Conservation (phyloP, 1,140 invertebrate species). For the Cherax destructor region DNA sequence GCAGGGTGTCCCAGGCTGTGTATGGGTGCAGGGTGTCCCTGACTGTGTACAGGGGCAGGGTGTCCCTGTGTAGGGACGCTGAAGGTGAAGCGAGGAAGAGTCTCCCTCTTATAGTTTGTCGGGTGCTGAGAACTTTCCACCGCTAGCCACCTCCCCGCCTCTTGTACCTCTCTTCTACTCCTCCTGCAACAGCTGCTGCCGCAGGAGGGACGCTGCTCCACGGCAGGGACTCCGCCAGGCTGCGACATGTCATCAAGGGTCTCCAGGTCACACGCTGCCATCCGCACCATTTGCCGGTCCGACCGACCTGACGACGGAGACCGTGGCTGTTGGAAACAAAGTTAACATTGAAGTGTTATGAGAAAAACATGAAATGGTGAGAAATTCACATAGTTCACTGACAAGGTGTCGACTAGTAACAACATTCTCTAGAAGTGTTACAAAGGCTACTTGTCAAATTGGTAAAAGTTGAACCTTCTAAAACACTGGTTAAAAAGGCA, state of each 20-base stretch:
- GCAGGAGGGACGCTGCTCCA: conserved; percentile 14
- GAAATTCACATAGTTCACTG: too few relatives aligned
- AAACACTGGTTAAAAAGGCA: too few relatives aligned
- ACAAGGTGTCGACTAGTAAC: too few relatives aligned
- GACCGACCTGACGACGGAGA: neutral
- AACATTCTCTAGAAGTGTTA: too few relatives aligned
- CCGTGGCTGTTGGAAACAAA: conserved; percentile 1
- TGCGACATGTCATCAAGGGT: conserved; percentile 7
- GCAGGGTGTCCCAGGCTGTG: too few relatives aligned
- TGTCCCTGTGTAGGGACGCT: neutral
- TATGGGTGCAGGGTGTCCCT: neutral
- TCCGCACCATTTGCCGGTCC: conserved; percentile 2
- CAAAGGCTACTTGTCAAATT: too few relatives aligned
- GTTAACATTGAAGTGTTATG: too few relatives aligned
- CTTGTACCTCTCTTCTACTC: neutral
- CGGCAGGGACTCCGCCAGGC: neutral
- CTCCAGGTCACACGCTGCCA: conserved; percentile 6
- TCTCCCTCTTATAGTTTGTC: neutral
- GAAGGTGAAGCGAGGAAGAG: neutral
- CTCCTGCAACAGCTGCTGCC: neutral
- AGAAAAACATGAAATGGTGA: too few relatives aligned
- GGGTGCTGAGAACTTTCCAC: too few relatives aligned
- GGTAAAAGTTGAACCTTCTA: too few relatives aligned
- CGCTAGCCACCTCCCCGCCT: neutral
- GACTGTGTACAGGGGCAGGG: neutral